Conservation (phyloP, 2,888 invertebrate genomes). For the Drosophila parthenogenetica region DNA sequence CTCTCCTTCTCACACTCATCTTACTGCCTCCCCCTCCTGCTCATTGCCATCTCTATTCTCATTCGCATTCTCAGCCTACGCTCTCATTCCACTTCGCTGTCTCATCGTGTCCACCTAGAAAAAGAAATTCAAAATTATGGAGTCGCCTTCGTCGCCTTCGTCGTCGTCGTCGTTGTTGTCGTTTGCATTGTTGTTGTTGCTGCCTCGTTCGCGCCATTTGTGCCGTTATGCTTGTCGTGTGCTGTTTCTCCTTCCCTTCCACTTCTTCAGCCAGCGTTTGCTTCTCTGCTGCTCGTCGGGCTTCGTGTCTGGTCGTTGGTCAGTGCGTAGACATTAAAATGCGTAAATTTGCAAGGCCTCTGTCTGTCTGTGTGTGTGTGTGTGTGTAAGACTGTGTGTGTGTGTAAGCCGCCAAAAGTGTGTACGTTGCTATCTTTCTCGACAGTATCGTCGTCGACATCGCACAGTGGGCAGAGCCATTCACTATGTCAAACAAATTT, state of each 20-base stretch:
- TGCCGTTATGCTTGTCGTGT: slow-evolving; percentile 30
- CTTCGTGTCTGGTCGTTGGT: slow-evolving; percentile 54
- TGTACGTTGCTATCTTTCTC: slow-evolving; percentile 42
- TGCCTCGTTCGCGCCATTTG: slow-evolving; percentile 27
- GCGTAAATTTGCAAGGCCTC: slow-evolving; percentile 72
- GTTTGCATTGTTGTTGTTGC: slow-evolving; percentile 17
- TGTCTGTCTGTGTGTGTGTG: slow-evolving; percentile 8
- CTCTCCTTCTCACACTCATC: not conserved
- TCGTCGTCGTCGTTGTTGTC: slow-evolving; percentile 23
- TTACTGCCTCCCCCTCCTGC: not conserved
- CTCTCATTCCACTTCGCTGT: slow-evolving; percentile 2
- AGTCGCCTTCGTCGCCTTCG: slow-evolving; percentile 42
- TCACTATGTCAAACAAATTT: not conserved
- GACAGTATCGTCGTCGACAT: slow-evolving; percentile 21
- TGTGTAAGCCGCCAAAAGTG: slow-evolving; percentile 12
- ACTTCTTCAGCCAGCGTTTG: not conserved
- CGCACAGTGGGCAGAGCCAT: slow-evolving; percentile 34
- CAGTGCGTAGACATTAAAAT: slow-evolving; percentile 74
- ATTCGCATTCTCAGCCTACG: slow-evolving; percentile 5
- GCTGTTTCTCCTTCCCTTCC: slow-evolving; percentile 2
- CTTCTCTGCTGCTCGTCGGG: slow-evolving; percentile 16
- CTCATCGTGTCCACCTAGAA: slow-evolving; percentile 43
- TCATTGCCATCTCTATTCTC: not conserved
- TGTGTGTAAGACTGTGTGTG: slow-evolving; percentile 15
- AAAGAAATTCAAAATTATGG: slow-evolving; percentile 79